Evolutionary conservation across 2,797 vertebrate species (phyloP).

Genomic region (Oryzias dopingdopingensis): DNA sequence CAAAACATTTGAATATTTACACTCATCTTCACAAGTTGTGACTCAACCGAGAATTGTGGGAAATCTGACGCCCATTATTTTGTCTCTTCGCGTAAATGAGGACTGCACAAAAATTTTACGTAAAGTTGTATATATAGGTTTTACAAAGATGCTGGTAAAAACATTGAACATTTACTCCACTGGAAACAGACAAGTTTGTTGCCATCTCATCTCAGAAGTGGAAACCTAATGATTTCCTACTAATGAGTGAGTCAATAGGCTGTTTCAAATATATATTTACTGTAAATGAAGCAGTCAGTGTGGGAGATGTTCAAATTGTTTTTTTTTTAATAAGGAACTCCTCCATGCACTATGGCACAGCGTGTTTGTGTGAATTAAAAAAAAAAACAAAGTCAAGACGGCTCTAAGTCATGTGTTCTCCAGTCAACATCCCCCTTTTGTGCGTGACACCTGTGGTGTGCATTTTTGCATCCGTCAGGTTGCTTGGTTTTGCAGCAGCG

Average conservation of each 20-base stretch:
- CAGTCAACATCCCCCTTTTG: slow-evolving; percentile 22
- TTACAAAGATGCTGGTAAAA: no score
- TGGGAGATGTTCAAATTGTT: slow-evolving; percentile 40
- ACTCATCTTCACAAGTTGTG: no score
- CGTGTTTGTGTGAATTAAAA: slow-evolving; percentile 47
- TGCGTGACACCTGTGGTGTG: slow-evolving; percentile 38
- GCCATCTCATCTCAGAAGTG: no score
- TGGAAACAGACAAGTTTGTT: no score
- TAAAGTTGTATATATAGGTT: no score
- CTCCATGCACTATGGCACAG: background rate
- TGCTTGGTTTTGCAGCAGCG: slow-evolving; percentile 35
- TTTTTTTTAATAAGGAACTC: slow-evolving; percentile 27
- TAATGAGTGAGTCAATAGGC: slow-evolving; percentile 44
- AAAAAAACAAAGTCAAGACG: background rate
- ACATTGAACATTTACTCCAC: no score
- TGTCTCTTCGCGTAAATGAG: no score
- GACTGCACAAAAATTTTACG: no score
- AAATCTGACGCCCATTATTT: no score
- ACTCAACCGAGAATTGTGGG: no score
- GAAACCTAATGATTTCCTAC: slow-evolving; percentile 45
- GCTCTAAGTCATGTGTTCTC: slow-evolving; percentile 48
- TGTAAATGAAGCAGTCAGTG: slow-evolving; percentile 46
- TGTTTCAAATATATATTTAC: slow-evolving; percentile 49
- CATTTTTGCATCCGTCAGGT: slow-evolving; percentile 6
- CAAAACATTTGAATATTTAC: no score